Evolutionary conservation across 1,140 invertebrate species (phyloP).

Genomic region (Thaumetopoea pityocampa): DNA sequence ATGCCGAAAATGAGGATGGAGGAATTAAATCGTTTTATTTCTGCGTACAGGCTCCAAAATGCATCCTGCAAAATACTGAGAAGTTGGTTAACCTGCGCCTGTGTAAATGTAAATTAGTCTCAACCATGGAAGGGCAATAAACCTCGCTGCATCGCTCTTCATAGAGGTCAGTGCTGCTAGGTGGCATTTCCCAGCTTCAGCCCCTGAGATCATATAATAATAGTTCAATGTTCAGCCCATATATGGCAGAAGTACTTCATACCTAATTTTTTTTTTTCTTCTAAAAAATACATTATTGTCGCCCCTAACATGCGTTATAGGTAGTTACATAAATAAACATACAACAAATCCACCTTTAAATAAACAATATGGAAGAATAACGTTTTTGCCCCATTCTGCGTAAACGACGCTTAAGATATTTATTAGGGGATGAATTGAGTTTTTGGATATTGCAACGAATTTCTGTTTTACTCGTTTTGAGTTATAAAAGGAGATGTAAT

Average conservation of each 20-base stretch:
- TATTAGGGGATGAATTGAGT: constrained; percentile 65
- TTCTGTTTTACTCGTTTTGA: constrained; percentile 26
- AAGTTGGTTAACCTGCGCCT: too few relatives aligned
- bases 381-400: constrained; percentile 66
- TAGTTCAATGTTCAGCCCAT: not conserved
- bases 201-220: not conserved
- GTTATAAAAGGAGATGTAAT: too few relatives aligned
- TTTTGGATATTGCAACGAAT: constrained; percentile 50
- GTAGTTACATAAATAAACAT: constrained; percentile 57
- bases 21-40: too few relatives aligned
- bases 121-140: too few relatives aligned
- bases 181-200: too few relatives aligned
- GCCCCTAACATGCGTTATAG: constrained; percentile 9
- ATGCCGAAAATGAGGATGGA: too few relatives aligned
- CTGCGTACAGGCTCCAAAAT: too few relatives aligned
- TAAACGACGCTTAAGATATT: constrained; percentile 74
- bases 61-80: too few relatives aligned
- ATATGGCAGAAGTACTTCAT: constrained; percentile 5
- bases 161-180: too few relatives aligned
- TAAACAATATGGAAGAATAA: constrained; percentile 66
- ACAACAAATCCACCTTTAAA: constrained; percentile 70
- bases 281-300: constrained; percentile 14
- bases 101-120: too few relatives aligned
- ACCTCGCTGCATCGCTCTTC: too few relatives aligned
- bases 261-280: constrained; percentile 12